Base-by-base conservation (phyloP, 2,888 invertebrate species). In the Sesamia inferens region DNA sequence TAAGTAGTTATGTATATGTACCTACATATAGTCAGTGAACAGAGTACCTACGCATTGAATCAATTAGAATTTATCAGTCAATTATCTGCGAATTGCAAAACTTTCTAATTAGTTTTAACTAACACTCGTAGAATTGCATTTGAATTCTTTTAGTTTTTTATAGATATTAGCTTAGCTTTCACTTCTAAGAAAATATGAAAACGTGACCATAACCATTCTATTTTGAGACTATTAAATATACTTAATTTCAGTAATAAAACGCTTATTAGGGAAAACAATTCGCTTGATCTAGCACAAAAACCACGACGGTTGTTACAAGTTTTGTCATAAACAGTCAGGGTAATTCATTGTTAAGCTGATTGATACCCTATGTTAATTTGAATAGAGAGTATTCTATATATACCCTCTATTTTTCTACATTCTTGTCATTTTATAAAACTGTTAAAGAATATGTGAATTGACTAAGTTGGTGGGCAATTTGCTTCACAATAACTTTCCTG, bases 81-180 rank as follows among this genome's bases (percentile, higher is more conserved):
- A 62, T 75, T 61, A 58, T 10, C 63, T 66, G 68, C 70, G 68
- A 79, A 67, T 64, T 72, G 59, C 54, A 63, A 76, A 24, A 78
- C 72, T 83, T 81, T 84, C 76, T 70, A 71, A 85, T 76, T 83
- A 39, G 61, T 81, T 66, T 71, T 65, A 57, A 76, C 14, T 67
- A 68, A 76, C 55, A 73, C 66, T 63, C 61, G 61, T 51, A n/a
- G 62, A 65, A 68, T 65, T 73, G 31, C 59, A 63, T 76, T 31
- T 22, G 24, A 71, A 67, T 67, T 67, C 64, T 13, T 61, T 47
- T 19, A 47, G 19, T 57, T 81, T 31, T 58, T 48, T 71, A 71
- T 76, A 14, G 63, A 59, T 62, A 62, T 54, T 54, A n/a, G 51
- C 19, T 55, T 42, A 55, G 24, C 66, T 81, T 81, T 71, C 76